phyloP scores from a whole-genome alignment of 2,888 invertebrate genomes.

The Exocentrus adspersus region DNA sequence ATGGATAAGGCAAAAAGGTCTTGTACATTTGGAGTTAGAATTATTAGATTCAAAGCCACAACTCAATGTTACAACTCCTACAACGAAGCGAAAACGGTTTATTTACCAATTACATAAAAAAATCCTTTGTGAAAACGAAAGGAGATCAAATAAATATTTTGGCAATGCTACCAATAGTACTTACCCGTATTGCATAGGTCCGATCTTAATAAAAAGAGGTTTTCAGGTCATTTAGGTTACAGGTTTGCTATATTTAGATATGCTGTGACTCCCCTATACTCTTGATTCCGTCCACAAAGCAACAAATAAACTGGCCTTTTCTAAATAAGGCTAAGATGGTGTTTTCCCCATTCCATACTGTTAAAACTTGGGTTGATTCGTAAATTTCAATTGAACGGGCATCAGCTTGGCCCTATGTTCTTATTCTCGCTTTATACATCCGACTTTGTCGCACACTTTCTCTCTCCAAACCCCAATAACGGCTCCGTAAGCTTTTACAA shows the following conservation, averaged over 20 bases:
- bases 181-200: not conserved
- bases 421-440: slow-evolving; percentile 25
- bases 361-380: slow-evolving; percentile 51
- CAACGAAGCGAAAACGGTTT: too few species aligned
- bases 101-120: too few species aligned
- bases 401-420: slow-evolving; percentile 37
- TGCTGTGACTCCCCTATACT: slow-evolving; percentile 35
- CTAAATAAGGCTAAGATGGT: slow-evolving; percentile 53
- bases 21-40: too few species aligned
- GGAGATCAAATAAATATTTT: not conserved
- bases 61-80: too few species aligned
- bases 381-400: slow-evolving; percentile 54
- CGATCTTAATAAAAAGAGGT: slow-evolving; percentile 7
- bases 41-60: too few species aligned
- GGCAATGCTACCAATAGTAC: not conserved
- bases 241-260: slow-evolving; percentile 13
- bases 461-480: slow-evolving; percentile 19
- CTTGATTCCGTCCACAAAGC: slow-evolving; percentile 48
- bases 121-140: too few species aligned
- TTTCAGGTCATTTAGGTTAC: slow-evolving; percentile 13
- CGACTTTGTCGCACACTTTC: slow-evolving; percentile 8
- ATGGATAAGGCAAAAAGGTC: too few species aligned
- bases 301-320: slow-evolving; percentile 56
- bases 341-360: slow-evolving; percentile 47
- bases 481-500: slow-evolving; percentile 18